Evolutionary conservation across 2,888 invertebrate genomes (phyloP).

Genomic region (Hyppa rectilinea): DNA sequence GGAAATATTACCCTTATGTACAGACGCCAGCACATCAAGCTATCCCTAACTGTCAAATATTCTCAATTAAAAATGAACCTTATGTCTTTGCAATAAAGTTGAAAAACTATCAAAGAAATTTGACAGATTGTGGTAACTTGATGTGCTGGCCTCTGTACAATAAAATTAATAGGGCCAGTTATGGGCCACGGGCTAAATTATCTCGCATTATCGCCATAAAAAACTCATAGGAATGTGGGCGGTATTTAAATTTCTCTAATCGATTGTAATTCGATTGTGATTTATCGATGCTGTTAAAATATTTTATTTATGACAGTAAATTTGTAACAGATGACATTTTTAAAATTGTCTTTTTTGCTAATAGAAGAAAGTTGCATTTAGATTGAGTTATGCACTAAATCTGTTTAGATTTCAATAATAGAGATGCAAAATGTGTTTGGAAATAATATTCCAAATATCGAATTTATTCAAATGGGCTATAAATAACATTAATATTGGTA

Average conservation of each 20-base stretch:
- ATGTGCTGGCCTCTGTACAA: too few species aligned
- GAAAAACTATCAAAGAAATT: too few species aligned
- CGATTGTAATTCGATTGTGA: slow-evolving; percentile 65
- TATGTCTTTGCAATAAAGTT: too few species aligned
- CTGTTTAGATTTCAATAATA: slow-evolving; percentile 4
- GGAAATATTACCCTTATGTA: slow-evolving; percentile 23
- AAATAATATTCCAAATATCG: slow-evolving; percentile 28
- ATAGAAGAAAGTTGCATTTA: slow-evolving; percentile 31
- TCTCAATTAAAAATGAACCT: too few species aligned
- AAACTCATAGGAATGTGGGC: slow-evolving; percentile 57
- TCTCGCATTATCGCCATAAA: slow-evolving; percentile 57
- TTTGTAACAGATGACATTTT: slow-evolving; percentile 16
- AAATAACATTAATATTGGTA: slow-evolving; percentile 48
- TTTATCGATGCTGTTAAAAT: slow-evolving; percentile 60
- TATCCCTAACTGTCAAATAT: too few species aligned
- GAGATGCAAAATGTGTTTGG: slow-evolving; percentile 4
- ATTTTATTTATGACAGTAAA: slow-evolving; percentile 47
- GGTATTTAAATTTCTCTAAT: slow-evolving; percentile 66
- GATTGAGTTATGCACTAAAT: slow-evolving; percentile 7
- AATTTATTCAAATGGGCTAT: slow-evolving; percentile 12
- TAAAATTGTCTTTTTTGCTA: slow-evolving; percentile 8
- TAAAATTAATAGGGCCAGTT: slow-evolving; percentile 25
- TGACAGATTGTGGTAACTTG: too few species aligned
- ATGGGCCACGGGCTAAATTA: slow-evolving; percentile 30
- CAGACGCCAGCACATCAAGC: too few species aligned